A percentile compares a stretch with the other conserved stretches of the same genome.
These are phyloP conservation scores for Malacoraja senta DNA, from an alignment of 2,797 vertebrate species.

Conservation along the genomic window DNA sequence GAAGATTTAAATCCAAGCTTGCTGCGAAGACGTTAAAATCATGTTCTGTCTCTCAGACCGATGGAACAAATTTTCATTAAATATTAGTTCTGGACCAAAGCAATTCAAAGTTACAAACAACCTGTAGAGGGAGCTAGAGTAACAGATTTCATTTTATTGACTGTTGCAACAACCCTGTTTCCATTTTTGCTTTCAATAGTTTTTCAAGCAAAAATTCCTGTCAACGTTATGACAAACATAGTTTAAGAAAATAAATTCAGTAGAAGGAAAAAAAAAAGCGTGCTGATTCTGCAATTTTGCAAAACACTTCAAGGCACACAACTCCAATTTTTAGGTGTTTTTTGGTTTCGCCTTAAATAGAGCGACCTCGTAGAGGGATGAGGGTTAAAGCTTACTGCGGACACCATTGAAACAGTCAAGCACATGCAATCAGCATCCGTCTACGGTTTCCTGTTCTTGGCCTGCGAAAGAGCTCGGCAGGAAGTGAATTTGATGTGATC, in stretches of 20 bases:
- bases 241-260: background rate
- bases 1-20: background rate
- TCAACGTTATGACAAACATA: background rate
- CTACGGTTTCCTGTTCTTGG: background rate
- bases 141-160: conserved; percentile 5
- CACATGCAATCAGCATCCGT: background rate
- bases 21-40: background rate
- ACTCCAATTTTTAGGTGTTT: background rate
- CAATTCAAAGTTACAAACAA: background rate
- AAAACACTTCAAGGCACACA: background rate
- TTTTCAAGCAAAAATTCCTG: background rate
- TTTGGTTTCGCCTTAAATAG: background rate
- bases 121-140: background rate
- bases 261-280: background rate
- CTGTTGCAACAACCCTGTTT: background rate
- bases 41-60: background rate
- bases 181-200: background rate
- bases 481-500: background rate
- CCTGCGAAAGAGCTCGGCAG: background rate
- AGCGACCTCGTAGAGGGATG: background rate
- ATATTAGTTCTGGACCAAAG: background rate
- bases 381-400: background rate
- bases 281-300: background rate
- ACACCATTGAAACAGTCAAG: background rate
- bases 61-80: background rate